A percentile compares a stretch with the other conserved stretches of the same genome.
Evolutionary conservation across 1,140 invertebrate genomes (phyloP).

Genomic region (Hetaerina americana): DNA sequence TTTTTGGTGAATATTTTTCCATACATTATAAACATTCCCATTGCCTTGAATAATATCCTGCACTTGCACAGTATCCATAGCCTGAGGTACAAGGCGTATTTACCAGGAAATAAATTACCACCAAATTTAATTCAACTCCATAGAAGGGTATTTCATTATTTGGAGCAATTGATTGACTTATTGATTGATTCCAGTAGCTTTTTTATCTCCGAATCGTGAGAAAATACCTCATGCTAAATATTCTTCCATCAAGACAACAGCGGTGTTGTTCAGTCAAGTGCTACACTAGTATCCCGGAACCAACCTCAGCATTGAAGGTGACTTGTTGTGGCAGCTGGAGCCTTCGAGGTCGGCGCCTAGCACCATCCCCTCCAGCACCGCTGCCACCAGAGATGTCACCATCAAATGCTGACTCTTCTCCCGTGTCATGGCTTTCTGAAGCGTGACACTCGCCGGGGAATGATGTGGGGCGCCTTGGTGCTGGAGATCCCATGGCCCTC

Average conservation of each 20-base stretch:
- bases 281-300: conserved; percentile 47
- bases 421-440: background rate
- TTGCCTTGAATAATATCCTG: too few relatives aligned
- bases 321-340: conserved; percentile 60
- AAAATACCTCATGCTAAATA: too few relatives aligned
- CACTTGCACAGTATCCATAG: too few relatives aligned
- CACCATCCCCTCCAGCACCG: conserved; percentile 1
- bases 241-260: background rate
- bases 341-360: conserved; percentile 33
- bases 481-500: background rate
- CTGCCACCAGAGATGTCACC: background rate
- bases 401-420: background rate
- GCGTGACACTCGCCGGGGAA: background rate
- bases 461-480: background rate
- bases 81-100: too few relatives aligned
- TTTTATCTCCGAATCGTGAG: too few relatives aligned
- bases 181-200: too few relatives aligned
- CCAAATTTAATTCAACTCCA: too few relatives aligned
- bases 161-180: too few relatives aligned
- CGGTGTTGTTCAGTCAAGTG: background rate
- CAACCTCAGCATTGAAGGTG: conserved; percentile 72
- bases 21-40: too few relatives aligned
- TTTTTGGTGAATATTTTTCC: too few relatives aligned
- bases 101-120: too few relatives aligned
- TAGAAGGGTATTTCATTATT: too few relatives aligned